Evolutionary conservation across 30 jellyfish, hydroid and myxozoan species (phyloP).

Genomic region (Phacellophora camtschatica): DNA sequence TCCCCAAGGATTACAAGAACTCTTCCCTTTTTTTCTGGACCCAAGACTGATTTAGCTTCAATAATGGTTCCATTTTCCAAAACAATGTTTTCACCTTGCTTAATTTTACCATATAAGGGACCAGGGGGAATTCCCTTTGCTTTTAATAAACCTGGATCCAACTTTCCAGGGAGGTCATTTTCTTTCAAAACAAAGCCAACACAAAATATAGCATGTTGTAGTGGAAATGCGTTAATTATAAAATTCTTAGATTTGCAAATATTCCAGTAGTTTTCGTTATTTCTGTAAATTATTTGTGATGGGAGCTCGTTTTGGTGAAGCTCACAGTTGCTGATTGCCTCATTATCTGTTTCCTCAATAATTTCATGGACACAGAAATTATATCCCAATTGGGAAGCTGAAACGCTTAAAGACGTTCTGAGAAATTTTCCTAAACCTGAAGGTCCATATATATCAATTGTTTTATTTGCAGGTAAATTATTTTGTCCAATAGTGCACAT

Average conservation of each 20-base stretch:
- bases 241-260: conserved; percentile 25
- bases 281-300: neutral
- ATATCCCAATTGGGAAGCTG: conserved; percentile 69
- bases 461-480: conserved; percentile 25
- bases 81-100: conserved; percentile 61
- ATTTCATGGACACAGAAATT: conserved; percentile 78
- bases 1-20: conserved; percentile 81
- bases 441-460: conserved; percentile 86
- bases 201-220: conserved; percentile 68
- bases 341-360: neutral
- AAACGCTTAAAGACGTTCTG: conserved; percentile 55
- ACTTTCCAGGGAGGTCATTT: conserved; percentile 78
- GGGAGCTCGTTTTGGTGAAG: neutral
- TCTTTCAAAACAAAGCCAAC: conserved; percentile 80
- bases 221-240: conserved; percentile 46
- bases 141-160: conserved; percentile 65
- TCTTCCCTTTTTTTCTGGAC: conserved; percentile 80
- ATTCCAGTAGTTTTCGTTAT: conserved; percentile 18
- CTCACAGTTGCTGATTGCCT: neutral
- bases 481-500: conserved; percentile 85
- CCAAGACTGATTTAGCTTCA: conserved; percentile 67
- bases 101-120: conserved; percentile 73
- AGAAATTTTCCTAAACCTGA: conserved; percentile 63
- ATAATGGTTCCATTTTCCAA: conserved; percentile 58
- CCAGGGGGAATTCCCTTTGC: conserved; percentile 83